A percentile compares a stretch with the other conserved stretches of the same genome.
These are phyloP conservation scores for Furcula furcula DNA, from an alignment of 2,888 invertebrate species.

Conservation along the genomic window DNA sequence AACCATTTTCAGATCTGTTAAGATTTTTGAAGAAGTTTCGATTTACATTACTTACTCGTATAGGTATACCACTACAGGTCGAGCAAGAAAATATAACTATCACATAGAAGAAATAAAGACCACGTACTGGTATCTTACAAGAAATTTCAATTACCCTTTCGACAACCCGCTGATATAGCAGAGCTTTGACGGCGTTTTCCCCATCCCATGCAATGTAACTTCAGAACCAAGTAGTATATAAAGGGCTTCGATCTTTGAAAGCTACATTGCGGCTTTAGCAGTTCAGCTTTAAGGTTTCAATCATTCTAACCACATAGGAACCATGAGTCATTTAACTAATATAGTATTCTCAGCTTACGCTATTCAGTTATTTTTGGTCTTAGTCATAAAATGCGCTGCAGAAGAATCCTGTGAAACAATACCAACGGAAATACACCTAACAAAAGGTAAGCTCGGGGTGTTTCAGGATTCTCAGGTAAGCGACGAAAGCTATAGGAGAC, in stretches of 20 bases:
- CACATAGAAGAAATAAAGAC: too few relatives aligned
- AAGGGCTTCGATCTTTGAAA: constrained; percentile 7
- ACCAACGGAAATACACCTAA: constrained; percentile 92
- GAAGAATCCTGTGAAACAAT: constrained; percentile 93
- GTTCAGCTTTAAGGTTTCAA: constrained; percentile 5
- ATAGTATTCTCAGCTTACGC: constrained; percentile 21
- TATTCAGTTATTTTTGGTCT: constrained; percentile 24
- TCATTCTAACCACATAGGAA: background rate
- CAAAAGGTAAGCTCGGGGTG: too few relatives aligned
- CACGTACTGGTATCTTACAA: constrained; percentile 23
- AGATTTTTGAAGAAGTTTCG: too few relatives aligned
- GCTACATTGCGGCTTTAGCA: constrained; percentile 13
- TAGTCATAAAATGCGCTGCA: constrained; percentile 35
- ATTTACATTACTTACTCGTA: too few relatives aligned
- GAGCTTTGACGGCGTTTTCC: constrained; percentile 22
- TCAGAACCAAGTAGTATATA: constrained; percentile 18
- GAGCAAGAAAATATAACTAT: too few relatives aligned
- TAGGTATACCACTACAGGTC: too few relatives aligned
- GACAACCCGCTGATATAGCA: constrained; percentile 42
- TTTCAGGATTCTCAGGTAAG: too few relatives aligned
- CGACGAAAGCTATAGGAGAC: too few relatives aligned
- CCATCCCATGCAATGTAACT: constrained; percentile 13
- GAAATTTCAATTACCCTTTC: constrained; percentile 44
- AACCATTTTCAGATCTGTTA: too few relatives aligned
- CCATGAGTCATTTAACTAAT: constrained; percentile 21